Percentiles rank a stretch among this genome's conserved stretches.
These are phyloP conservation scores for Ictalurus furcatus DNA, from an alignment of 2,113 vertebrate species.

Conservation along the genomic window DNA sequence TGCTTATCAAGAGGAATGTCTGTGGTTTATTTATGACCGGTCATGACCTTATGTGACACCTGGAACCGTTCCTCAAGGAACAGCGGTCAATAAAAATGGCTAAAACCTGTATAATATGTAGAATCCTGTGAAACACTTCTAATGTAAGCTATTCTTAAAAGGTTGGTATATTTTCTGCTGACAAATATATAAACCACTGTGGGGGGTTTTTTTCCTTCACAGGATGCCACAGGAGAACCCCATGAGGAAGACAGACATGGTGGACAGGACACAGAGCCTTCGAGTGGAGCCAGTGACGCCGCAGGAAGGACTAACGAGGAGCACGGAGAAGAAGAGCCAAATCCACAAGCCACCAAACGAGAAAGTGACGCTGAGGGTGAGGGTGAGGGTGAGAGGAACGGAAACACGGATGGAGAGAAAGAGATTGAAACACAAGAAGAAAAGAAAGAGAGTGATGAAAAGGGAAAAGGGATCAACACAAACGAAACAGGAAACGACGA, in stretches of 20 bases:
- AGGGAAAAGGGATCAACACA: not conserved
- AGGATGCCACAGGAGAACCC: slow-evolving; percentile 20
- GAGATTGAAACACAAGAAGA: slow-evolving; percentile 26
- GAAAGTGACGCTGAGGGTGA: not conserved
- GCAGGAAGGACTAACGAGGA: slow-evolving; percentile 23
- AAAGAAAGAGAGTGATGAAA: slow-evolving; percentile 7
- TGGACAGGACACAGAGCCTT: not conserved
- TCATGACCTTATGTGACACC: slow-evolving; percentile 47
- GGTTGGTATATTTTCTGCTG: not conserved
- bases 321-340: slow-evolving; percentile 27
- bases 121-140: not conserved
- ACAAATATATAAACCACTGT: slow-evolving; percentile 21
- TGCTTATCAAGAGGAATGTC: slow-evolving; percentile 43
- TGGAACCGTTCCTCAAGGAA: not conserved
- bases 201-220: slow-evolving; percentile 6
- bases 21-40: slow-evolving; percentile 23
- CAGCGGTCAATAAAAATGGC: not conserved
- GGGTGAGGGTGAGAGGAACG: not conserved
- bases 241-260: not conserved
- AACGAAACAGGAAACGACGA: slow-evolving; percentile 1
- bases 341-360: slow-evolving; percentile 25
- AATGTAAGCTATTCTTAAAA: not conserved
- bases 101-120: not conserved
- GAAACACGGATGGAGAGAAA: slow-evolving; percentile 40
- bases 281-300: not conserved